These are phyloP conservation scores for Orchestia grillus DNA, from an alignment of 1,140 invertebrate species.

Conservation along the genomic window DNA sequence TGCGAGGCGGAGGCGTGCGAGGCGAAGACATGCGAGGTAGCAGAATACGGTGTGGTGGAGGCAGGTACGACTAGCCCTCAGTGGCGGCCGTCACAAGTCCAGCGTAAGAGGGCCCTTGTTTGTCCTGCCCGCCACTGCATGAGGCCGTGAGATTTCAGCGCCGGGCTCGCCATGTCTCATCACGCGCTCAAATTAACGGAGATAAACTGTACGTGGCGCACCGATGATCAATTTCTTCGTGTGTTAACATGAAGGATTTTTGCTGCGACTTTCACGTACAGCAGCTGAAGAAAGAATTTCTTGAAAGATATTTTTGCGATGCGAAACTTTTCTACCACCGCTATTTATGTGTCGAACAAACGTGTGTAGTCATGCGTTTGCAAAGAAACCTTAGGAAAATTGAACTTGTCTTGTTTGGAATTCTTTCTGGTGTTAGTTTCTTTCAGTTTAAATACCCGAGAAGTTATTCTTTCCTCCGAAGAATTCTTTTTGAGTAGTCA, in stretches of 20 bases:
- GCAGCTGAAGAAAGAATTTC: neutral
- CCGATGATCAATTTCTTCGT: no score
- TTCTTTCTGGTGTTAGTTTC: no score
- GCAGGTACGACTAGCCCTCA: neutral
- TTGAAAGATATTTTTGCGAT: neutral
- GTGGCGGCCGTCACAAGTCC: neutral
- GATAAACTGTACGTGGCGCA: neutral
- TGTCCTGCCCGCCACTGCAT: neutral
- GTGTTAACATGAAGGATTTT: neutral
- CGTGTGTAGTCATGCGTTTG: neutral
- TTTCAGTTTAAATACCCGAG: no score
- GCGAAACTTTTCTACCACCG: neutral
- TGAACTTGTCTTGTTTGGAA: no score
- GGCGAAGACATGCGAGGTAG: no score
- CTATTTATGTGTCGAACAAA: neutral
- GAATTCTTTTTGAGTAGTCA: neutral
- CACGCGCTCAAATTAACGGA: neutral
- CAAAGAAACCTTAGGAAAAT: neutral
- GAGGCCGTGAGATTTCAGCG: neutral
- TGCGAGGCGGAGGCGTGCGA: neutral
- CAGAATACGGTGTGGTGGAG: neutral
- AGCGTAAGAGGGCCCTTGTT: neutral
- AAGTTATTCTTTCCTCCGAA: no score
- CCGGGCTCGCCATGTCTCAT: neutral
- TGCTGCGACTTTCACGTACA: neutral